Conservation (phyloP, 2,113 vertebrate species). For the Burhinus oedicnemus region DNA sequence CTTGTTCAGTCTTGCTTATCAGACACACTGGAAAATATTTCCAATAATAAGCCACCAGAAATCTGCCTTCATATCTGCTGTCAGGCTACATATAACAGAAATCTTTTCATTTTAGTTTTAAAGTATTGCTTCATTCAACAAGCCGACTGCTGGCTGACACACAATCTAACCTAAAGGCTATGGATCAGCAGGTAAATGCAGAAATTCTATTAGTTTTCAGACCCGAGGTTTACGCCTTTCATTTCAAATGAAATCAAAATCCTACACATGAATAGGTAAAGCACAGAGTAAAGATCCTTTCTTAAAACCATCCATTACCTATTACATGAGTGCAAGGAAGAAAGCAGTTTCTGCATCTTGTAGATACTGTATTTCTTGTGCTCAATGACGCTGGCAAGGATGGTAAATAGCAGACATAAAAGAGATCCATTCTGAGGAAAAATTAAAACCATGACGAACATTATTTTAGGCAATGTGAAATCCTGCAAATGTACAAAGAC, state of each 20-base stretch:
- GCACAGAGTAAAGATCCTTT: constrained; percentile 48
- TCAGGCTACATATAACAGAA: constrained; percentile 66
- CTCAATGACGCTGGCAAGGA: constrained; percentile 60
- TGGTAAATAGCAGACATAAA: constrained; percentile 64
- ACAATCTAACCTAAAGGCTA: constrained; percentile 75
- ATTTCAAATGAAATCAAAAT: constrained; percentile 80
- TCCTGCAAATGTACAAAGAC: constrained; percentile 46
- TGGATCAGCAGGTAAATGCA: constrained; percentile 77
- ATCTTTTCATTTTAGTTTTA: constrained; percentile 75
- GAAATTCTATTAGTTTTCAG: constrained; percentile 81
- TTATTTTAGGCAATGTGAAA: constrained; percentile 52
- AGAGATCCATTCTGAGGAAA: constrained; percentile 62
- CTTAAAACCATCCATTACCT: constrained; percentile 68
- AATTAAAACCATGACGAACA: constrained; percentile 66
- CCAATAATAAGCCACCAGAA: constrained; percentile 69
- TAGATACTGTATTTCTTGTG: constrained; percentile 61
- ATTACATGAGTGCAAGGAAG: constrained; percentile 21
- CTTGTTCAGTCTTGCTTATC: constrained; percentile 64
- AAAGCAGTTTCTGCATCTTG: constrained; percentile 45
- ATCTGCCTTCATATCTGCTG: constrained; percentile 56
- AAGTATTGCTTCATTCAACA: constrained; percentile 73
- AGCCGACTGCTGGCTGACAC: constrained; percentile 67
- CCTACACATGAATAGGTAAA: constrained; percentile 72
- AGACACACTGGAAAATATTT: constrained; percentile 67
- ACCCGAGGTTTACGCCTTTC: constrained; percentile 72